Conservation (phyloP, 2,797 vertebrate species). For the Numenius phaeopus region DNA sequence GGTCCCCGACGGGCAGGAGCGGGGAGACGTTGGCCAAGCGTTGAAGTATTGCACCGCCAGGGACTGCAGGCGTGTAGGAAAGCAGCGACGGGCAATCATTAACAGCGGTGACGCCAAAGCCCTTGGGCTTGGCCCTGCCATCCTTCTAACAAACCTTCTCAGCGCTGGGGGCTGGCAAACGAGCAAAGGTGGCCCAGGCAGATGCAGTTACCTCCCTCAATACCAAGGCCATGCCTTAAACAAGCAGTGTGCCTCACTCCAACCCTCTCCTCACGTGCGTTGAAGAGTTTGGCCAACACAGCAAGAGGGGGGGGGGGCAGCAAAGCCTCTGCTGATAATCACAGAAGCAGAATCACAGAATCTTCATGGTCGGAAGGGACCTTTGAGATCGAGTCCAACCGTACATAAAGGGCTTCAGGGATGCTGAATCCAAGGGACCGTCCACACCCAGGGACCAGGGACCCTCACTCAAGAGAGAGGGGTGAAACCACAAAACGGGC, state of each 20-base stretch:
- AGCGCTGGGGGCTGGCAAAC: background rate
- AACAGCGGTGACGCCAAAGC: fast-evolving
- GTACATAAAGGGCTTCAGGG: background rate
- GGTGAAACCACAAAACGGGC: background rate
- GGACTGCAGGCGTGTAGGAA: fast-evolving
- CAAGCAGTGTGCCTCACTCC: fast-evolving
- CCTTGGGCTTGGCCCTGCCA: fast-evolving
- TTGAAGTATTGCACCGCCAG: fast-evolving
- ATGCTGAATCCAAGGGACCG: background rate
- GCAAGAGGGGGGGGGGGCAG: background rate
- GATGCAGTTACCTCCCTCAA: background rate
- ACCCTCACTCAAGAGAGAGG: fast-evolving
- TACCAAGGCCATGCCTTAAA: background rate
- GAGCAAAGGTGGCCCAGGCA: background rate
- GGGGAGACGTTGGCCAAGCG: fast-evolving
- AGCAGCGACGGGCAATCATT: background rate
- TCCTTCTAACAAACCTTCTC: background rate
- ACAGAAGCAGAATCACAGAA: too few species aligned
- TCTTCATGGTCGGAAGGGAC: too few species aligned
- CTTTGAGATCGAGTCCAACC: too few species aligned
- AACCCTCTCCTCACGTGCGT: fast-evolving
- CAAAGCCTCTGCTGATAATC: background rate
- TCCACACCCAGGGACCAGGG: background rate
- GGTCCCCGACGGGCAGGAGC: fast-evolving
- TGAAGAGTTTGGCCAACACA: background rate